These are phyloP conservation scores for Lithobates sylvaticus DNA, from an alignment of 2,797 vertebrate species.

Conservation along the genomic window DNA sequence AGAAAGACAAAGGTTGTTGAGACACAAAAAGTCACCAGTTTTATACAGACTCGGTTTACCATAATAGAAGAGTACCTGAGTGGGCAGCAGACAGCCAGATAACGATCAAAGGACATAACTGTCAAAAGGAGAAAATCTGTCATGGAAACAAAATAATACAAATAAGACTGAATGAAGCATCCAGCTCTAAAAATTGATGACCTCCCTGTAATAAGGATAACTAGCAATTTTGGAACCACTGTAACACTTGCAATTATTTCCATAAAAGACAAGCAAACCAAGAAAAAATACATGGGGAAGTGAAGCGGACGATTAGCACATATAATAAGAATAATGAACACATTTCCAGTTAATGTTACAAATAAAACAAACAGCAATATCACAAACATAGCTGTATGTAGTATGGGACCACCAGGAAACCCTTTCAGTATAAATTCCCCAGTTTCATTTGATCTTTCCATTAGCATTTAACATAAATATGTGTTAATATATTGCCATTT, in stretches of 20 bases:
- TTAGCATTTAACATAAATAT: background rate
- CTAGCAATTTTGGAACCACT: slow-evolving; percentile 65
- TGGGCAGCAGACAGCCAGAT: slow-evolving; percentile 64
- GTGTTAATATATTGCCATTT: too few relatives aligned
- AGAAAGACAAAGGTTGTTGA: slow-evolving; percentile 62
- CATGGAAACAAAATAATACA: slow-evolving; percentile 65
- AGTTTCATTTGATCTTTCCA: slow-evolving; percentile 19
- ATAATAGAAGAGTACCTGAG: slow-evolving; percentile 64
- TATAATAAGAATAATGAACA: slow-evolving; percentile 63
- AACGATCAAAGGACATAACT: slow-evolving; percentile 68
- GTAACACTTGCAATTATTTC: slow-evolving; percentile 63
- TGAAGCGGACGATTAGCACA: slow-evolving; percentile 61
- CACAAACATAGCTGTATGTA: slow-evolving; percentile 62
- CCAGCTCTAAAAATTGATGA: slow-evolving; percentile 57
- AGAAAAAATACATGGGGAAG: slow-evolving; percentile 69
- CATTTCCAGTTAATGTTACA: slow-evolving; percentile 62
- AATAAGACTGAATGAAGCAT: slow-evolving; percentile 58
- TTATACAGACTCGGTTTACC: slow-evolving; percentile 63
- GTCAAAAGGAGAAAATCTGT: slow-evolving; percentile 66
- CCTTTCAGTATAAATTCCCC: slow-evolving; percentile 65
- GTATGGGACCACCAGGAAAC: slow-evolving; percentile 59
- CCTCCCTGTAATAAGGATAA: slow-evolving; percentile 58
- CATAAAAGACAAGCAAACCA: slow-evolving; percentile 64
- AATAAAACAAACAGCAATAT: slow-evolving; percentile 62
- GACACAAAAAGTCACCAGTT: slow-evolving; percentile 58